A percentile compares a stretch with the other conserved stretches of the same genome.
Evolutionary conservation across 1,140 invertebrate genomes (phyloP).

Genomic region (Nixonia krombeini): DNA sequence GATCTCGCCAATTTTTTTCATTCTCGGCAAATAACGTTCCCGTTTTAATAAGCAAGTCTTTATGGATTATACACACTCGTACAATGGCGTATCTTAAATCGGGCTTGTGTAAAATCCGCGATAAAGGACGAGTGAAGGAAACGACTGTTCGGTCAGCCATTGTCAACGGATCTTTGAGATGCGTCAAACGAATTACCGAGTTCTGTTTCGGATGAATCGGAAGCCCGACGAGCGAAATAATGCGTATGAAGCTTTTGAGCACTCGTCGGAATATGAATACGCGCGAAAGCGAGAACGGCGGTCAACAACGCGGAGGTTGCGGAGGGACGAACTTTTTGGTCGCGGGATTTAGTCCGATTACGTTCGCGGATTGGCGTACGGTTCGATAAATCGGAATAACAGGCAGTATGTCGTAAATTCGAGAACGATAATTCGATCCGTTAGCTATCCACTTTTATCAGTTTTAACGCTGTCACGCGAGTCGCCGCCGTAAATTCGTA

Average conservation of each 20-base stretch:
- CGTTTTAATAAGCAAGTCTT: no score
- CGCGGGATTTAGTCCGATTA: slow-evolving; percentile 37
- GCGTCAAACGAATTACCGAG: background rate
- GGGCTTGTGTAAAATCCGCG: no score
- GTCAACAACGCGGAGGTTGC: background rate
- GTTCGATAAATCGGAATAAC: slow-evolving; percentile 56
- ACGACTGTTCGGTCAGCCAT: no score
- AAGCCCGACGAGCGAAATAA: background rate
- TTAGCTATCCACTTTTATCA: slow-evolving; percentile 56
- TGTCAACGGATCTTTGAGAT: background rate
- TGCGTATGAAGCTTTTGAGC: slow-evolving; percentile 9
- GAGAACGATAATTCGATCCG: slow-evolving; percentile 52
- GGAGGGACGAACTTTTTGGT: slow-evolving; percentile 19
- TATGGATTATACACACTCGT: no score
- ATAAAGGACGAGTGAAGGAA: no score
- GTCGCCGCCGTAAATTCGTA: slow-evolving; percentile 55
- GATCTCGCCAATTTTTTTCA: no score
- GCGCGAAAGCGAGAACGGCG: slow-evolving; percentile 1
- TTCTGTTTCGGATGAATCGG: slow-evolving; percentile 6
- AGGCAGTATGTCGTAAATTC: slow-evolving; percentile 52
- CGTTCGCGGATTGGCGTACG: slow-evolving; percentile 35
- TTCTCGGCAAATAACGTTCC: no score
- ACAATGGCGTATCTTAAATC: no score
- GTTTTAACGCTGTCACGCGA: slow-evolving; percentile 43
- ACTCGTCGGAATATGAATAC: slow-evolving; percentile 13